Conservation (phyloP, 1,140 invertebrate species). For the Saccostrea cuccullata region DNA sequence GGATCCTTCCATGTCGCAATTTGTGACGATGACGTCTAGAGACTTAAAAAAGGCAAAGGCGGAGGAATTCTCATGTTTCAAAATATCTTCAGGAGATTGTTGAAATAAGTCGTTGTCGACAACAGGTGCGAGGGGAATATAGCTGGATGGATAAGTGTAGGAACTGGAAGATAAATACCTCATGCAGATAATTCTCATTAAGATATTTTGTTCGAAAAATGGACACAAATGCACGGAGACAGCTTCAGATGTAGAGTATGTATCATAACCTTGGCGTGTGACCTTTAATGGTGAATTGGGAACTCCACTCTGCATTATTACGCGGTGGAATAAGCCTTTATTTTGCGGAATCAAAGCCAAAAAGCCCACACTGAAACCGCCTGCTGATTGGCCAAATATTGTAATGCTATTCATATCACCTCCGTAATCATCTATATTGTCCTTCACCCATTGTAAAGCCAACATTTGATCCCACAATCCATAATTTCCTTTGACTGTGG, state of each 20-base stretch:
- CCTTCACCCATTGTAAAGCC: background rate
- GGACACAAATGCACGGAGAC: background rate
- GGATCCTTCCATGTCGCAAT: conserved; percentile 23
- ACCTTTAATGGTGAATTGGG: background rate
- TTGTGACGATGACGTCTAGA: conserved; percentile 11
- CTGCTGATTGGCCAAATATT: conserved; percentile 31
- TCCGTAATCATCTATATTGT: conserved; percentile 13
- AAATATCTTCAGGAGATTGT: background rate
- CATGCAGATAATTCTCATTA: conserved; percentile 6
- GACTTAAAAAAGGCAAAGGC: conserved; percentile 17
- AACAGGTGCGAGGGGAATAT: conserved; percentile 26
- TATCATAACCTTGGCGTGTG: background rate
- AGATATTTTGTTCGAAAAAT: background rate
- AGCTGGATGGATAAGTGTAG: background rate
- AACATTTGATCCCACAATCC: conserved; percentile 1
- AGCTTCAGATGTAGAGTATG: background rate
- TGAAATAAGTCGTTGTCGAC: conserved; percentile 31
- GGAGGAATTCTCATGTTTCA: background rate
- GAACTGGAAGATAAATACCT: background rate
- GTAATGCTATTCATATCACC: conserved; percentile 12
- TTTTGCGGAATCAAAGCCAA: conserved; percentile 11
- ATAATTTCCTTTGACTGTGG: background rate
- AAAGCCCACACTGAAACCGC: conserved; percentile 1
- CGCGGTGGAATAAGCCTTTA: background rate
- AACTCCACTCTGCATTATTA: conserved; percentile 12